Evolutionary conservation across 2,888 invertebrate species (phyloP), one percentile per base, ranked within the genome.

Genomic region (Chymomyza procnemis): DNA sequence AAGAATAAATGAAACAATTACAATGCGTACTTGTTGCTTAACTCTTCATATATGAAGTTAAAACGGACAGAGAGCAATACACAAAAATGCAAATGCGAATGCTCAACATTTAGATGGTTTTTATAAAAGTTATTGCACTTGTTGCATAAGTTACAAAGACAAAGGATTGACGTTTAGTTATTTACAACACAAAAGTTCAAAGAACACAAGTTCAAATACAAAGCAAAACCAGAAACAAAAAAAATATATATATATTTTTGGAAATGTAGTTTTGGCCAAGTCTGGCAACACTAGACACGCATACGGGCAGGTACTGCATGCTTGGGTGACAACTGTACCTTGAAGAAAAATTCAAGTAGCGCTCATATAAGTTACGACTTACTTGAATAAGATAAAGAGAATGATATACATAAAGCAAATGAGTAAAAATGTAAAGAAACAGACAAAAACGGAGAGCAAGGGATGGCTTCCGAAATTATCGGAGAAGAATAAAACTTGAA

Each of bases 81-180:
- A 26, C n/a, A 22, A 16, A 59, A 19, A 18, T 16, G 57, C 50
- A 30, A 52, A 54, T 56, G 48, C 48, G 16, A 56, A 56, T 34
- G 30, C 56, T 26, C 56, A 56, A 56, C 56, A 56, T 26, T 56
- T 3, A 56, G 54, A 54, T 16, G 19, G 3, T 50, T 19, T 12
- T 50, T 50, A n/a, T n/a, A 50, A 26, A 26, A 16, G 47, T 47
- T 47, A 14, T 47, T 47, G 47, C 8, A 14, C 47, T 47, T 47
- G n/a, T 16, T 50, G n/a, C 50, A n/a, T 19, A 1, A 18, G 14
- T 0, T 19, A 50, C 50, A 50, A 18, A 50, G 50, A 50, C 19
- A 16, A 18, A 50, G 14, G 60, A 61, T 58, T n/a, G 57, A 67
- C 63, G 63, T 64, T 61, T 41, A 67, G 72, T 67, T 63, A 61